phyloP scores from a whole-genome alignment of 2,797 vertebrate genomes.

The Neoniphon sammara region DNA sequence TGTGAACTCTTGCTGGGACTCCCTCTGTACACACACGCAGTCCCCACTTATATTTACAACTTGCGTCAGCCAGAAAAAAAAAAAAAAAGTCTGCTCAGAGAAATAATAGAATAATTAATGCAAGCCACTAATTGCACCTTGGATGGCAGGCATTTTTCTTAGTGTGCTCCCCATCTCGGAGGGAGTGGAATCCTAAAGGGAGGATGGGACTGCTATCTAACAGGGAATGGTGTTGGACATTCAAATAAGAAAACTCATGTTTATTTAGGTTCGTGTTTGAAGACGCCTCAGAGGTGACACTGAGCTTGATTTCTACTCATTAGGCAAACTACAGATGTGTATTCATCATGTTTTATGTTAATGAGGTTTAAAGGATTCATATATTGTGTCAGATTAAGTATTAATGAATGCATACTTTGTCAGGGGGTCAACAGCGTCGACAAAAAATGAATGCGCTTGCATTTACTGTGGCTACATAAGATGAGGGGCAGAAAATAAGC shows the following conservation, averaged over 20 bases:
- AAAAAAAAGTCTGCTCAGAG: conserved; percentile 30
- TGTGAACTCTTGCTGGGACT: conserved; percentile 73
- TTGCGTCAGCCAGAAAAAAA: conserved; percentile 39
- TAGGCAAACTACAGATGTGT: conserved; percentile 47
- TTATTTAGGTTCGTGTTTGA: conserved; percentile 65
- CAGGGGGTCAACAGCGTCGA: conserved; percentile 29
- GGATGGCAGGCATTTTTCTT: conserved; percentile 46
- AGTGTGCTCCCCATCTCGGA: conserved; percentile 38
- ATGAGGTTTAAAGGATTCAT: conserved; percentile 59
- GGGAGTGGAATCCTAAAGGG: conserved; percentile 41
- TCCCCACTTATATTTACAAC: conserved; percentile 54
- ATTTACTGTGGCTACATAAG: conserved; percentile 27
- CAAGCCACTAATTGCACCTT: conserved; percentile 53
- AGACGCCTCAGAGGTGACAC: conserved; percentile 58
- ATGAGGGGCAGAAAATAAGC: conserved; percentile 24
- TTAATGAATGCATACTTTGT: conserved; percentile 58
- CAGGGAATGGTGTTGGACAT: conserved; percentile 47
- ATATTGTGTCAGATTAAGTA: conserved; percentile 55
- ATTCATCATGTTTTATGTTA: conserved; percentile 59
- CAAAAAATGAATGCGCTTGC: conserved; percentile 36
- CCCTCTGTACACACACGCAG: conserved; percentile 62
- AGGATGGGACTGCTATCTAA: conserved; percentile 23
- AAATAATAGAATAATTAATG: conserved; percentile 70
- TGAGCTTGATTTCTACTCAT: conserved; percentile 56
- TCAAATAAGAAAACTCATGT: conserved; percentile 56